Conservation (phyloP, 2,888 invertebrate species). For the Teleiodes luculella region DNA sequence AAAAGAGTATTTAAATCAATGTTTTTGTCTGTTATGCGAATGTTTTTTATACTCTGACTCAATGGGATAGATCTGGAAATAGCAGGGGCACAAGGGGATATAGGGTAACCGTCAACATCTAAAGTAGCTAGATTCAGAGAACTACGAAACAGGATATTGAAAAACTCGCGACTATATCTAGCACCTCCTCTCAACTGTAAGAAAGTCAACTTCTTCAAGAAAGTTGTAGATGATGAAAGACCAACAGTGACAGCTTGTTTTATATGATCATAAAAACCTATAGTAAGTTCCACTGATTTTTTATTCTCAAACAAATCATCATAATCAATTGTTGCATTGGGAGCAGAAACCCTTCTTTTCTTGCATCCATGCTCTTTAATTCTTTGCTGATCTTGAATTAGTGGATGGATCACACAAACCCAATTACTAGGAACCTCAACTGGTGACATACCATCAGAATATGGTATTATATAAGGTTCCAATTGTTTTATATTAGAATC, state of each 20-base stretch:
- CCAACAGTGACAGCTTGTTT: conserved; percentile 34
- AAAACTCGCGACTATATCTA: conserved; percentile 48
- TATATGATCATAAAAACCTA: conserved; percentile 34
- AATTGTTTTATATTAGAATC: conserved; percentile 37
- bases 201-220: conserved; percentile 56
- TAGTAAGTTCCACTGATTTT: conserved; percentile 35
- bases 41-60: conserved; percentile 48
- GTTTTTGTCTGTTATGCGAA: conserved; percentile 46
- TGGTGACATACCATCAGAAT: neutral
- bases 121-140: conserved; percentile 52
- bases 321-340: conserved; percentile 42
- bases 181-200: conserved; percentile 49
- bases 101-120: conserved; percentile 37
- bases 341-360: conserved; percentile 38
- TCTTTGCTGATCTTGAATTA: neutral
- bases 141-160: conserved; percentile 48
- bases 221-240: conserved; percentile 38
- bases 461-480: conserved; percentile 37
- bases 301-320: conserved; percentile 45
- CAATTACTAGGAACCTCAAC: conserved; percentile 36
- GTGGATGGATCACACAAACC: conserved; percentile 26
- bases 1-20: conserved; percentile 51
- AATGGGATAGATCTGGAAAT: conserved; percentile 42
- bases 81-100: conserved; percentile 34
- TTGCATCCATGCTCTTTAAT: conserved; percentile 23